Base-by-base conservation (phyloP, 2,888 invertebrate genomes). In the Melinaea menophilus region DNA sequence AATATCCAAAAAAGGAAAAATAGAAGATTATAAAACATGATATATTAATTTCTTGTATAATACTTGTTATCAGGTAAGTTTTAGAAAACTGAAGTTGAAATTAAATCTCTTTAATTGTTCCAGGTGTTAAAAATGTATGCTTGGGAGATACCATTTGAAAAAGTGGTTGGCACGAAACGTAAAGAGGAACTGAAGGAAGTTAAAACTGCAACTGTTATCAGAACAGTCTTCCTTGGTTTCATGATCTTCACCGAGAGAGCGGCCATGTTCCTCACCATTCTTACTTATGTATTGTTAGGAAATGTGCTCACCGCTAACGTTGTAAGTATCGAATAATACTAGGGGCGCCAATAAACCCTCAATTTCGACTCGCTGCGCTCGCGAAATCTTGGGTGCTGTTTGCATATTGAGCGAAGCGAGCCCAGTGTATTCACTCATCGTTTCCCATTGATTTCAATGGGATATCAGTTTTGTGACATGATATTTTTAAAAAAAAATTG, bases 91-190 rank as follows among this genome's bases (percentile, higher is more conserved):
- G 35, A n/a, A 57, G 45, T 45, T 5, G 22, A 5, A 33, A 13
- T 22, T 45, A 22, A 11, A 35, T 58, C 31, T 61, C 48, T 4
- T 13, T 41, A 46, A 48, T 59, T 66, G 74, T 68, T 75, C 75
- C 88, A 96, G 91, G 97, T 98, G 0, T 96, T 98, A 67, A 98
- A 98, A 92, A 98, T 98, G 97, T 98, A 98, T 79, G 96, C 97
- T 2, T 98, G 98, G 96, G 98, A 98, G 82, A 94, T 94, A 71
- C 96, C 97, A 0, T 98, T 98, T 77, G 94, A 95, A 69, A 93
- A 94, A 66, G 91, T 97, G 9, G 95, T 98, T 0, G 92, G 93
- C 11, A 84, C 93, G 59, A 94, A 95, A 11, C 88, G 98, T 77
- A 91, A 90, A 79, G 93, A 91, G 0, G 91, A 91, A 66, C 68